Evolutionary conservation across 2,888 invertebrate genomes (phyloP).

Genomic region (Hypomecis punctinalis): DNA sequence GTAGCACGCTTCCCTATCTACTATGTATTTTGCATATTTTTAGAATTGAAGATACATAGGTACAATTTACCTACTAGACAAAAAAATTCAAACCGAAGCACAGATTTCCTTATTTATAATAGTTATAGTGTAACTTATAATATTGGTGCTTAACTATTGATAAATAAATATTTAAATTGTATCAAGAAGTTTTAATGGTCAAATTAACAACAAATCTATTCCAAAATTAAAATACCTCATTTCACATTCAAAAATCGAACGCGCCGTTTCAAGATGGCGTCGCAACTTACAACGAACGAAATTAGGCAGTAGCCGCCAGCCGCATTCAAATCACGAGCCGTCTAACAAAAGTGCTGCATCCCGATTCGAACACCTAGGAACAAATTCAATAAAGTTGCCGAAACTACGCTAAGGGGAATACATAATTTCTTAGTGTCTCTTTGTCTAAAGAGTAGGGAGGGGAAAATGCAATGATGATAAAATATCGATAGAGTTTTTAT

Average conservation of each 20-base stretch:
- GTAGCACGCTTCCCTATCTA: too few relatives aligned
- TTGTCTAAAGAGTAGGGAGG: conserved; percentile 71
- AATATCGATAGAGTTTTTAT: background rate
- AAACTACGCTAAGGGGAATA: conserved; percentile 83
- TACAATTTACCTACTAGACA: too few relatives aligned
- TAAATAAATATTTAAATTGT: too few relatives aligned
- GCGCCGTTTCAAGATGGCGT: conserved; percentile 41
- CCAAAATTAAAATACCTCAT: conserved; percentile 30
- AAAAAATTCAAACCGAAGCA: too few relatives aligned
- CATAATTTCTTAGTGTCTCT: conserved; percentile 84
- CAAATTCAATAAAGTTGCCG: conserved; percentile 84
- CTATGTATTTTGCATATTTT: too few relatives aligned
- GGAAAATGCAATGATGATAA: conserved; percentile 16
- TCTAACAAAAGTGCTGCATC: conserved; percentile 79
- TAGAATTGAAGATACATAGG: too few relatives aligned
- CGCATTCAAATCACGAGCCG: conserved; percentile 73
- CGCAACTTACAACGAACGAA: conserved; percentile 47
- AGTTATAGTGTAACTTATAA: too few relatives aligned
- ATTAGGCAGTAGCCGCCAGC: conserved; percentile 46
- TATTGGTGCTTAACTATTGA: too few relatives aligned
- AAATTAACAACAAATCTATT: background rate
- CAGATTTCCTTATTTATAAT: too few relatives aligned
- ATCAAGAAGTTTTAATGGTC: too few relatives aligned
- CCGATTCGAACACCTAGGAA: conserved; percentile 69
- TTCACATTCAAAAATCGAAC: conserved; percentile 46